Conservation (phyloP, 2,888 invertebrate genomes). For the Protonemura montana region DNA sequence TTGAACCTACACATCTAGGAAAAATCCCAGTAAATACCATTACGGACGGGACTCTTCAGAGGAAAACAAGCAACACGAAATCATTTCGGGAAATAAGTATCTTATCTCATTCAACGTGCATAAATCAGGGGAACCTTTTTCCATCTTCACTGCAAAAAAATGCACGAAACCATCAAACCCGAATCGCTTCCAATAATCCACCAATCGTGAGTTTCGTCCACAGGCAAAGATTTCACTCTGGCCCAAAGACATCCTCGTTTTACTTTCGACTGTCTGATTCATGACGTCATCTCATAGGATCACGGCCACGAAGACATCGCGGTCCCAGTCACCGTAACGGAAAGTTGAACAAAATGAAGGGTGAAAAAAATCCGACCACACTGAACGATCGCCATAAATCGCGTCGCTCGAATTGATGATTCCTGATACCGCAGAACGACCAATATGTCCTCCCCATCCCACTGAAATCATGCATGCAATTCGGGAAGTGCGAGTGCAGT, state of each 20-base stretch:
- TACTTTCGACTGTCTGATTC: background rate
- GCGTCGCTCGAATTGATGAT: background rate
- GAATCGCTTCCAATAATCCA: background rate
- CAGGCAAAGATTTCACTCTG: background rate
- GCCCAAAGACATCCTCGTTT: background rate
- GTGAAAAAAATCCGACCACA: background rate
- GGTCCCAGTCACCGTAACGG: background rate
- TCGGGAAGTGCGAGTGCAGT: background rate
- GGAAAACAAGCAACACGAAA: no score
- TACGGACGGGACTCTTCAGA: no score
- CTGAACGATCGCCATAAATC: background rate
- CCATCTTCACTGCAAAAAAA: no score
- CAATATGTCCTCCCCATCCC: background rate
- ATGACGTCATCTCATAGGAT: background rate
- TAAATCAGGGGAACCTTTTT: no score
- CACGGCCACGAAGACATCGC: background rate
- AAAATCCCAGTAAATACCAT: no score
- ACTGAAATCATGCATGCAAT: background rate
- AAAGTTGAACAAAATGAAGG: background rate
- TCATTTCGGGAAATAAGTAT: no score
- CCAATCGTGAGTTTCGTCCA: background rate
- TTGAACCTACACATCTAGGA: no score
- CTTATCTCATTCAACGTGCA: no score
- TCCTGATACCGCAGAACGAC: background rate
- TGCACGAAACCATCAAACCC: background rate